A percentile compares a stretch with the other conserved stretches of the same genome.
Evolutionary conservation across 2,113 vertebrate genomes (phyloP).

Genomic region (Ceyx margarethae): DNA sequence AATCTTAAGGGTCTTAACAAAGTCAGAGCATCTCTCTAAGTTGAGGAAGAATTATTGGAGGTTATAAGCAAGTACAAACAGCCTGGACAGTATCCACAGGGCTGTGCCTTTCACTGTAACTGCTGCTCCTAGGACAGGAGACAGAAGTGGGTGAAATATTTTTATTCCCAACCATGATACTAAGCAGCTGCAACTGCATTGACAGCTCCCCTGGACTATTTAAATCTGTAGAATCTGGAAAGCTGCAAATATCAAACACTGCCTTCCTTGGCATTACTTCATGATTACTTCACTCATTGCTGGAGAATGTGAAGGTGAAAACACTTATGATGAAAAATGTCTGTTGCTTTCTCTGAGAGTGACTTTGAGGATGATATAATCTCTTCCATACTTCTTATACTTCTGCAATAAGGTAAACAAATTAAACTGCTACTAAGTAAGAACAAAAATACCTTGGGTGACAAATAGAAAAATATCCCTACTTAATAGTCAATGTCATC

Average conservation of each 20-base stretch:
- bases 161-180: background rate
- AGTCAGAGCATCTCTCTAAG: background rate
- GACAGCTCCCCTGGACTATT: constrained; percentile 1
- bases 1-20: background rate
- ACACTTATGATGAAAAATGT: background rate
- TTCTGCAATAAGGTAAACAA: background rate
- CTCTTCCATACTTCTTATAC: background rate
- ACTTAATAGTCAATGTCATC: background rate
- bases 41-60: background rate
- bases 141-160: background rate
- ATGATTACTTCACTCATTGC: background rate
- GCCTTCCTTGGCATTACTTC: constrained; percentile 15
- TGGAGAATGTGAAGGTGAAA: constrained; percentile 19
- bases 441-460: background rate
- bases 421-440: background rate
- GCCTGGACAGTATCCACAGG: background rate
- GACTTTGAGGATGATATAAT: background rate
- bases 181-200: constrained; percentile 1
- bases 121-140: background rate
- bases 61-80: background rate
- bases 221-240: background rate
- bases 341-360: background rate
- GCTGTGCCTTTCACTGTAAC: background rate
- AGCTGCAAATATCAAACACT: background rate
- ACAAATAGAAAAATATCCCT: background rate